Evolutionary conservation across 1,140 invertebrate genomes (phyloP).

Genomic region (Rhyacophila brunnea): DNA sequence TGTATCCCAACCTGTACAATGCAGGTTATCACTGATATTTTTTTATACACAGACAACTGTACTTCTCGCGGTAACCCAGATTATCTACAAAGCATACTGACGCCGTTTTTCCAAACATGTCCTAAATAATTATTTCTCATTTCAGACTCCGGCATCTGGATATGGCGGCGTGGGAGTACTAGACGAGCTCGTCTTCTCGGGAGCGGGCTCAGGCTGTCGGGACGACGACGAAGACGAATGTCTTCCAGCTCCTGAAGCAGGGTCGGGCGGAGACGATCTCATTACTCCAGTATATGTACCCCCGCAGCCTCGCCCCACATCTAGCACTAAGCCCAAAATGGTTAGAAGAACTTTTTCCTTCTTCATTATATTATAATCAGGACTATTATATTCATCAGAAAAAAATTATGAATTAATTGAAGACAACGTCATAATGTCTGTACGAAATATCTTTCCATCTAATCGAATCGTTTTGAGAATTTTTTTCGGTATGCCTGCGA

Average conservation of each 20-base stretch:
- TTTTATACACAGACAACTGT: no score
- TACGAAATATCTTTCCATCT: no score
- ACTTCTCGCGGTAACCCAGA: no score
- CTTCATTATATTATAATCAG: neutral
- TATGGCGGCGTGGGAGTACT: conserved; percentile 73
- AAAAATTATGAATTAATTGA: no score
- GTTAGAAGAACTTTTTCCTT: neutral
- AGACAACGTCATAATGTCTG: no score
- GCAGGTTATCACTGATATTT: no score
- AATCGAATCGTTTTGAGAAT: no score
- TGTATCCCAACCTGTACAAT: no score
- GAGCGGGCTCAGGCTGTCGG: conserved; percentile 83
- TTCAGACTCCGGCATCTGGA: conserved; percentile 79
- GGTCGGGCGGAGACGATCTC: conserved; percentile 82
- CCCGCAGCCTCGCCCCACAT: conserved; percentile 70
- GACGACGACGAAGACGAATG: conserved; percentile 86
- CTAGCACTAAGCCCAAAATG: conserved; percentile 45
- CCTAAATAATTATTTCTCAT: no score
- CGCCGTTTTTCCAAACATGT: no score
- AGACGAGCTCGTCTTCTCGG: conserved; percentile 86
- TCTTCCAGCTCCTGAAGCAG: conserved; percentile 76
- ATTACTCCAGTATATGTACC: conserved; percentile 90
- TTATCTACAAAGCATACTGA: no score
- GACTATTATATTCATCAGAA: neutral
- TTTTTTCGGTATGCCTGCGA: no score